phyloP scores from a whole-genome alignment of 2,797 vertebrate genomes.

The Enteromius paludinosus region DNA sequence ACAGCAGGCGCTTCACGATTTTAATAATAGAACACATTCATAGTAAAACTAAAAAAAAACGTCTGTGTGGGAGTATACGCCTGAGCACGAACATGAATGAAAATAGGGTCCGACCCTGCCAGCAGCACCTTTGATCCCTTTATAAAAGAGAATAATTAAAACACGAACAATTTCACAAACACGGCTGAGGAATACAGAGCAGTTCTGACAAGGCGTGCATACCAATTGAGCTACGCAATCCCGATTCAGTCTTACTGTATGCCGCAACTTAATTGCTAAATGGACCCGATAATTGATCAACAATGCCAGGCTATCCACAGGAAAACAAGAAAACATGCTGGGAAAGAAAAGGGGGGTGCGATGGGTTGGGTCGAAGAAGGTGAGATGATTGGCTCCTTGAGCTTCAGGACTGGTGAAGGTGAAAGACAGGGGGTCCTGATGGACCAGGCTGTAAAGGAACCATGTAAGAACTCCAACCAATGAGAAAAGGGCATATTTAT shows the following conservation, averaged over 20 bases:
- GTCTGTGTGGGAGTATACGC: conserved; percentile 28
- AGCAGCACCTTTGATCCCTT: conserved; percentile 81
- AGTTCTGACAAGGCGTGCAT: conserved; percentile 64
- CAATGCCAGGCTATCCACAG: conserved; percentile 52
- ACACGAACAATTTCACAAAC: conserved; percentile 77
- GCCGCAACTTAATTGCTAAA: conserved; percentile 61
- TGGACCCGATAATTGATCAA: conserved; percentile 60
- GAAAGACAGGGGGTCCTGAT: conserved; percentile 2
- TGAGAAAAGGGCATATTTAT: conserved; percentile 14
- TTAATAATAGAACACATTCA: conserved; percentile 61
- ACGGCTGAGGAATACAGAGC: conserved; percentile 74
- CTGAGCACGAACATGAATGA: conserved; percentile 67
- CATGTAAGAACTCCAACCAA: not conserved
- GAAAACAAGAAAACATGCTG: conserved; percentile 56
- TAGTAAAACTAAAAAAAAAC: conserved; percentile 46
- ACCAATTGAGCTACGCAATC: conserved; percentile 61
- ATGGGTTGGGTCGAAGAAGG: not conserved
- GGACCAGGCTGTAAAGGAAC: not conserved
- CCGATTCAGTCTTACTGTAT: conserved; percentile 47
- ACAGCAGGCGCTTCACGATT: conserved; percentile 38
- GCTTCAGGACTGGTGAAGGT: conserved; percentile 16
- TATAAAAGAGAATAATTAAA: conserved; percentile 86
- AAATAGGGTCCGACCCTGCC: conserved; percentile 69
- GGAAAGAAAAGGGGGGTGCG: conserved; percentile 38
- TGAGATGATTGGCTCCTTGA: not conserved